A percentile compares a stretch with the other conserved stretches of the same genome.
Evolutionary conservation across 2,888 invertebrate genomes (phyloP).

Genomic region (Dynastes grantii): DNA sequence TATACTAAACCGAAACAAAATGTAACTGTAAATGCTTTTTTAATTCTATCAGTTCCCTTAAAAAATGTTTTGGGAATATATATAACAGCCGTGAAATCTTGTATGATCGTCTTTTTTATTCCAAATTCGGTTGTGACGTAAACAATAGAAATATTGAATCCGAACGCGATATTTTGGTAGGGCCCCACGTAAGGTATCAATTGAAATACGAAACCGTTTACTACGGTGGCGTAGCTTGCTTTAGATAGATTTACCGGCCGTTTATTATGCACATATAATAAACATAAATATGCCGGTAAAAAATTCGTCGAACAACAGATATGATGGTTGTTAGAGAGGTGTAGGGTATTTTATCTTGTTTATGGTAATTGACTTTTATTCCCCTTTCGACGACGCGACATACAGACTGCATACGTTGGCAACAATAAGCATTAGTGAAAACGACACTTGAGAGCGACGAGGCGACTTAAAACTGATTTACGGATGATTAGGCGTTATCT

Average conservation of each 20-base stretch:
- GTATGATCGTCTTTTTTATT: no score
- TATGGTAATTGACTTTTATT: slow-evolving; percentile 36
- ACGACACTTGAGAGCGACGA: neutral
- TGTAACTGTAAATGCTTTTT: no score
- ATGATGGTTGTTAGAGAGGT: slow-evolving; percentile 25
- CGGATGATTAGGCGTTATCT: slow-evolving; percentile 3
- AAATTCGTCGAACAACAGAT: slow-evolving; percentile 39
- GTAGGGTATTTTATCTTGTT: slow-evolving; percentile 34
- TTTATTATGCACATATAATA: slow-evolving; percentile 37
- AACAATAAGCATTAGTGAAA: slow-evolving; percentile 27
- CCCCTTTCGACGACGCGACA: slow-evolving; percentile 7
- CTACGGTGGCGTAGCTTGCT: slow-evolving; percentile 23
- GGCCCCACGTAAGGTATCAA: no score
- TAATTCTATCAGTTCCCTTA: no score
- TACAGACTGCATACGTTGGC: neutral
- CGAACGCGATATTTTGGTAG: no score
- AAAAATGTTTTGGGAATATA: no score
- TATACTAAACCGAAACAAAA: no score
- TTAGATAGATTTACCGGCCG: slow-evolving; percentile 29
- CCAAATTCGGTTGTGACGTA: no score
- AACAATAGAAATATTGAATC: no score
- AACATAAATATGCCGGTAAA: slow-evolving; percentile 23
- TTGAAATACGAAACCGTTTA: slow-evolving; percentile 26
- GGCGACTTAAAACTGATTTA: slow-evolving; percentile 15
- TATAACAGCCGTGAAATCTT: no score